Evolutionary conservation across 1,140 invertebrate genomes (phyloP).

Genomic region (Solenopsis invicta): DNA sequence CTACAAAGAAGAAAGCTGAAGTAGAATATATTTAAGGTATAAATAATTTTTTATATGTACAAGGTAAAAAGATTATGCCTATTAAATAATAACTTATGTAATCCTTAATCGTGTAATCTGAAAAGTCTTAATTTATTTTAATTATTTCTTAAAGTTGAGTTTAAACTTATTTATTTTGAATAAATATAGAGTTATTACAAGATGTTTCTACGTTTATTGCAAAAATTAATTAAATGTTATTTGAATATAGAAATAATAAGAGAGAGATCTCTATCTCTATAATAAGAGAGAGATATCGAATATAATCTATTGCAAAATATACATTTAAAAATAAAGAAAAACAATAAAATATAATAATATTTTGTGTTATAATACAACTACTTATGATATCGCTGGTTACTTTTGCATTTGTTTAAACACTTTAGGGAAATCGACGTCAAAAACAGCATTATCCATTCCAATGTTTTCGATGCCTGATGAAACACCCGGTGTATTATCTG

Average conservation of each 20-base stretch:
- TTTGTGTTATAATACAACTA: background rate
- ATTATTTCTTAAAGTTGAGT: background rate
- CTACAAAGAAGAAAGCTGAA: slow-evolving; percentile 32
- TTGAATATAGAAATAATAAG: background rate
- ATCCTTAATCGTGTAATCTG: background rate
- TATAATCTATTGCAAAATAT: slow-evolving; percentile 1
- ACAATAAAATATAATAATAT: slow-evolving; percentile 16
- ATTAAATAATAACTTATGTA: background rate
- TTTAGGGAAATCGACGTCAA: slow-evolving; percentile 85
- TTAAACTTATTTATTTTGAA: background rate
- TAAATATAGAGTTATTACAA: slow-evolving; percentile 25
- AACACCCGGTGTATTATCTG: slow-evolving; percentile 68
- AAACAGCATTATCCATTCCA: slow-evolving; percentile 81
- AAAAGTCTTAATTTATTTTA: background rate
- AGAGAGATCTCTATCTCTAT: background rate
- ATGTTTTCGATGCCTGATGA: slow-evolving; percentile 61
- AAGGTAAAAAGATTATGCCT: background rate
- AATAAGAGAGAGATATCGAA: background rate
- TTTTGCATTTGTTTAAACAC: slow-evolving; percentile 84
- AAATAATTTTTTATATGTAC: background rate
- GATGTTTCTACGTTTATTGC: background rate
- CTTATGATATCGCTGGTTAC: slow-evolving; percentile 63
- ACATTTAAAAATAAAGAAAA: background rate
- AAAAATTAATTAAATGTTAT: slow-evolving; percentile 3
- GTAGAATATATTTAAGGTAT: slow-evolving; percentile 12